phyloP scores from a whole-genome alignment of 2,797 vertebrate species.

The Micrastur ruficollis region DNA sequence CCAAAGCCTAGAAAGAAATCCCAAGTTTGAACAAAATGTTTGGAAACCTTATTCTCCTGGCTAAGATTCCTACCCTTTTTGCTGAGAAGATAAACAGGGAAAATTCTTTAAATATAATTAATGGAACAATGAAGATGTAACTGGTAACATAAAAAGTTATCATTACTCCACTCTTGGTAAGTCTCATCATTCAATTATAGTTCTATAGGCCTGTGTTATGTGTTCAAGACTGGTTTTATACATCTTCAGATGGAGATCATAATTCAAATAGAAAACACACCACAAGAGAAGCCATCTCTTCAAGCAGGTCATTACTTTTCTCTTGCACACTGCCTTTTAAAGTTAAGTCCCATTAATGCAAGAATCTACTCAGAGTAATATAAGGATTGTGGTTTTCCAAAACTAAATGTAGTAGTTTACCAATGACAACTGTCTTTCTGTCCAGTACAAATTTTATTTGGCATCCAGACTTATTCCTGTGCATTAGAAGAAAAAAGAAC shows the following conservation, averaged over 20 bases:
- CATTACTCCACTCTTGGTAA: neutral
- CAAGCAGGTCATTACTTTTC: neutral
- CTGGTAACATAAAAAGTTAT: neutral
- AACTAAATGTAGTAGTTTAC: neutral
- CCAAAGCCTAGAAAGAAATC: conserved; percentile 3
- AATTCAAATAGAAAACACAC: neutral
- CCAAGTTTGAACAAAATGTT: neutral
- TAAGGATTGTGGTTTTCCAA: neutral
- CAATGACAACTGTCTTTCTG: neutral
- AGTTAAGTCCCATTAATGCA: neutral
- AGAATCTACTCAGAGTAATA: neutral
- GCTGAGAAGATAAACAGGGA: neutral
- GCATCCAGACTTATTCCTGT: neutral
- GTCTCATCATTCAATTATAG: neutral
- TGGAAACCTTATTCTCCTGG: neutral
- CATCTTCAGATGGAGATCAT: neutral
- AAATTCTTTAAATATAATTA: neutral
- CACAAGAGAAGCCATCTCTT: neutral
- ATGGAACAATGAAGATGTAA: neutral
- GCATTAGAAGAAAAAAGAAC: neutral
- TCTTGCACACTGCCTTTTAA: neutral
- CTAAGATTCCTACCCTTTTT: neutral
- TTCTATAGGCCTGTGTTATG: neutral
- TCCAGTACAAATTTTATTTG: neutral
- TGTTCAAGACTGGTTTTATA: neutral